phyloP scores from a whole-genome alignment of 2,888 invertebrate genomes.

The Mimumesa dahlbomi region DNA sequence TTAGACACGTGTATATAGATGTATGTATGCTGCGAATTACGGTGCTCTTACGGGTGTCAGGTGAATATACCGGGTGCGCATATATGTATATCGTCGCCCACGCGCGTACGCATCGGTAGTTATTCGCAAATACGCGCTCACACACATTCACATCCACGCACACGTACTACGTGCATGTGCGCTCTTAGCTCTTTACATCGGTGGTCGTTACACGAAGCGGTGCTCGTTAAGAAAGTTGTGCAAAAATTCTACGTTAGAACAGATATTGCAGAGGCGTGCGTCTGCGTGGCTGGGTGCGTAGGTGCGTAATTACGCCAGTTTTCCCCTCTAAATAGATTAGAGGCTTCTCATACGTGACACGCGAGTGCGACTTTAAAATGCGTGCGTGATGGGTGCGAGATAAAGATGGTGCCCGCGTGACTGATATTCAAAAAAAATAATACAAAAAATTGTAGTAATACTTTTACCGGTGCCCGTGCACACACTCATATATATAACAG shows the following conservation, averaged over 20 bases:
- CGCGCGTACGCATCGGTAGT: not conserved
- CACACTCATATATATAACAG: conserved; percentile 20
- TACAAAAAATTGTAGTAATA: conserved; percentile 13
- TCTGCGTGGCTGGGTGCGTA: conserved; percentile 22
- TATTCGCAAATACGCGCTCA: conserved; percentile 34
- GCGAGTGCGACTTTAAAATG: conserved; percentile 63
- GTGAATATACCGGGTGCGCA: conserved; percentile 27
- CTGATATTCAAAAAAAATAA: conserved; percentile 33
- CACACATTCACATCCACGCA: conserved; percentile 39
- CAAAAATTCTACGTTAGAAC: not conserved
- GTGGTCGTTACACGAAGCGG: too few species aligned
- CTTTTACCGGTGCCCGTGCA: conserved; percentile 57
- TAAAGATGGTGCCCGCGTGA: conserved; percentile 67
- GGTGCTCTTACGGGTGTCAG: conserved; percentile 32
- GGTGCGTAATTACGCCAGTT: conserved; percentile 22
- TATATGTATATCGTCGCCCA: conserved; percentile 7
- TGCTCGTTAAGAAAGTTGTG: conserved; percentile 49
- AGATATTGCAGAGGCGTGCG: not conserved
- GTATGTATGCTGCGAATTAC: conserved; percentile 33
- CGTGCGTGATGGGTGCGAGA: conserved; percentile 72
- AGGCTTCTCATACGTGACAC: conserved; percentile 40
- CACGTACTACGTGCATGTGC: conserved; percentile 41
- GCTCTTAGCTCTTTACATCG: conserved; percentile 25
- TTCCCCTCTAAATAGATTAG: too few species aligned
- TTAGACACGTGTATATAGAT: conserved; percentile 31